These are phyloP conservation scores for Eidolon helvum DNA, from an alignment of 2,113 vertebrate genomes.

Conservation along the genomic window DNA sequence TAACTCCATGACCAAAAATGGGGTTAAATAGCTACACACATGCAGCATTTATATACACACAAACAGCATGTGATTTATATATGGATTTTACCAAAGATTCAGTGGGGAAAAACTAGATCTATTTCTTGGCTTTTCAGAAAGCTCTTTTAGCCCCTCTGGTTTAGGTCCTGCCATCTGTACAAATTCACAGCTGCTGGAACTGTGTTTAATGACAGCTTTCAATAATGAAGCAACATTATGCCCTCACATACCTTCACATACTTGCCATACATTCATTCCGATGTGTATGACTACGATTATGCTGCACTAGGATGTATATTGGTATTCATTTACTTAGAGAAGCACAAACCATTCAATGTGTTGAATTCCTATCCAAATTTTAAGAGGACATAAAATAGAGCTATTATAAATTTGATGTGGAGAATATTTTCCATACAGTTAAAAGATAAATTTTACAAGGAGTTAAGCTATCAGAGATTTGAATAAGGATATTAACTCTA, in stretches of 20 bases:
- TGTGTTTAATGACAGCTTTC: background rate
- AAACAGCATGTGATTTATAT: background rate
- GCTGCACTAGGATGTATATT: background rate
- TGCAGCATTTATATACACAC: background rate
- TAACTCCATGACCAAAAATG: background rate
- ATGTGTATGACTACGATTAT: background rate
- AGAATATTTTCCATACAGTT: background rate
- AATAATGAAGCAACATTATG: background rate
- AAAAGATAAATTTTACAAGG: background rate
- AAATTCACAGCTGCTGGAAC: background rate
- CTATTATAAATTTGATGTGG: background rate
- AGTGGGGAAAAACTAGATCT: background rate
- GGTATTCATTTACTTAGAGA: fast-evolving
- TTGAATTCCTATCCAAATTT: background rate
- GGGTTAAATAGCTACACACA: background rate
- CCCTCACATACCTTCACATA: no score
- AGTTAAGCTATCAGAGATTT: background rate
- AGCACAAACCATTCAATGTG: background rate
- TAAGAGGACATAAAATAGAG: background rate
- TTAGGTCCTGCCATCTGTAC: background rate
- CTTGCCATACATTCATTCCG: background rate
- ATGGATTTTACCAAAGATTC: background rate
- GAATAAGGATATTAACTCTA: background rate
- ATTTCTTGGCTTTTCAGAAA: conserved; percentile 8
- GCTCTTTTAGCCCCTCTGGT: background rate